Conservation (phyloP, 2,888 invertebrate species). For the Metopia argyrocephala region DNA sequence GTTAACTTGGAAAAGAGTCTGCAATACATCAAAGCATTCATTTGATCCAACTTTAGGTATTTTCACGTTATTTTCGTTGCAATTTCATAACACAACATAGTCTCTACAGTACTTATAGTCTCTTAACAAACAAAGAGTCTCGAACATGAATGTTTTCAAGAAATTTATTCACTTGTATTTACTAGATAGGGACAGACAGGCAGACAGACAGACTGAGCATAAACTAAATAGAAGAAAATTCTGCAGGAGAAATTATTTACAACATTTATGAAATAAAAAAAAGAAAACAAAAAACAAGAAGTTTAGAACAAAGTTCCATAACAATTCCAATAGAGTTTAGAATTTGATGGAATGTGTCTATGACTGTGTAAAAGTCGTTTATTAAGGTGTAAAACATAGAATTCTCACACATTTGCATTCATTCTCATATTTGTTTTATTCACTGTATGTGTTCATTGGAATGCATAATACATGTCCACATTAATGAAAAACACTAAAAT, state of each 20-base stretch:
- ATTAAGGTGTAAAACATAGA: not conserved
- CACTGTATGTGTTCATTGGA: not conserved
- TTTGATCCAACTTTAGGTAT: not conserved
- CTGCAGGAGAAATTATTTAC: conserved; percentile 40
- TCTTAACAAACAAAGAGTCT: conserved; percentile 5
- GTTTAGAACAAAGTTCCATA: conserved; percentile 6
- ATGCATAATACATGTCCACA: no score
- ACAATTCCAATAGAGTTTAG: conserved; percentile 26
- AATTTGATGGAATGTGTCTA: conserved; percentile 30
- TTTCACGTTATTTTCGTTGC: not conserved
- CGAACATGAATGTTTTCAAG: conserved; percentile 28
- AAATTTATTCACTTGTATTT: conserved; percentile 4
- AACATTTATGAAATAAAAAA: conserved; percentile 8
- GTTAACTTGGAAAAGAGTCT: not conserved
- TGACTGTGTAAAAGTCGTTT: conserved; percentile 10
- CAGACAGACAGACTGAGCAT: not conserved
- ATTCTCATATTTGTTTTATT: no score
- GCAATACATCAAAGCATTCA: not conserved
- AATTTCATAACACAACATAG: no score
- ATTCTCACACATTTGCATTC: conserved; percentile 10
- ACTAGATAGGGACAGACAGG: not conserved
- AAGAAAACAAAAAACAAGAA: not conserved
- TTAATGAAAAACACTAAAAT: no score
- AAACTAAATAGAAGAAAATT: not conserved
- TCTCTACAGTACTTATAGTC: not conserved